Evolutionary conservation across 2,888 invertebrate genomes (phyloP).

Genomic region (Bellardia pandia): DNA sequence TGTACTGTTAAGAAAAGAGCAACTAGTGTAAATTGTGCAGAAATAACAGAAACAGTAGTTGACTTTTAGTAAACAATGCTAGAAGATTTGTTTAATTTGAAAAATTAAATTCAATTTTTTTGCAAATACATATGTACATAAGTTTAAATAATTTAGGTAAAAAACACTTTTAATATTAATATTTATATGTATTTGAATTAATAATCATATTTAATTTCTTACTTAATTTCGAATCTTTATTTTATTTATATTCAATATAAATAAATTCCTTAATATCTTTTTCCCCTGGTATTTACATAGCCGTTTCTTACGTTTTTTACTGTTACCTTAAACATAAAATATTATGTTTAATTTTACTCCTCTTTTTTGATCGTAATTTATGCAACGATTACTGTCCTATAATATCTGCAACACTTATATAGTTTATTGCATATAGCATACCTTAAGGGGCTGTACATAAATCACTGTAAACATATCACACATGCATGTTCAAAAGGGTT

Average conservation of each 20-base stretch:
- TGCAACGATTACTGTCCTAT: slow-evolving; percentile 20
- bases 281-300: too few species aligned
- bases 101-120: too few species aligned
- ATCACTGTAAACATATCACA: slow-evolving; percentile 34
- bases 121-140: too few species aligned
- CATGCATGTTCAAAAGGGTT: slow-evolving; percentile 41
- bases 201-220: too few species aligned
- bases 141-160: too few species aligned
- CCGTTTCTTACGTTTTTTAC: too few species aligned
- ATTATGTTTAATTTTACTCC: slow-evolving; percentile 1
- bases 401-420: slow-evolving; percentile 40
- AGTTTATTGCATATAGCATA: slow-evolving; percentile 45
- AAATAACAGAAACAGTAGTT: not conserved
- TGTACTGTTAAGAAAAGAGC: slow-evolving; percentile 7
- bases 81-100: too few species aligned
- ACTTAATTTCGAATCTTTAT: too few species aligned
- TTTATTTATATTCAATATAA: too few species aligned
- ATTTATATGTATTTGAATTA: too few species aligned
- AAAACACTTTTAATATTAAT: too few species aligned
- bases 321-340: not conserved
- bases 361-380: slow-evolving; percentile 11
- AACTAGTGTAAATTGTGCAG: slow-evolving; percentile 10
- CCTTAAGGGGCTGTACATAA: slow-evolving; percentile 57
- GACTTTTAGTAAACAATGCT: not conserved
- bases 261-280: too few species aligned